phyloP scores from a whole-genome alignment of 2,888 invertebrate species.

The Papilio protenor region DNA sequence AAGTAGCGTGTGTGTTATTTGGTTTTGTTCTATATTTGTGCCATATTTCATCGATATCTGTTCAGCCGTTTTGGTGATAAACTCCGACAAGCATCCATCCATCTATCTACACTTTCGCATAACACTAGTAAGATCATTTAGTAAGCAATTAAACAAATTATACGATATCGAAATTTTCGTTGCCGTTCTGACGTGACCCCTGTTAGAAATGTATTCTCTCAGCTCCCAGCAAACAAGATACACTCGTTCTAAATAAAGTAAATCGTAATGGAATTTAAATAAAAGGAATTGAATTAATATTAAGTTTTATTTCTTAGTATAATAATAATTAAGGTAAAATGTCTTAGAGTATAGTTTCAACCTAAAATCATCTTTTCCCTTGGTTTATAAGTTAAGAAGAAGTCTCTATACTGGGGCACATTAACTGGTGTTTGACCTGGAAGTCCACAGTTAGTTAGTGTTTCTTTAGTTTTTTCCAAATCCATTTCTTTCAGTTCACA shows the following conservation, averaged over 20 bases:
- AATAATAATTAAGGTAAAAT: not conserved
- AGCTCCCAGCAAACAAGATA: not conserved
- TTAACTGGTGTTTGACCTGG: constrained; percentile 63
- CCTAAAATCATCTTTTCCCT: constrained; percentile 57
- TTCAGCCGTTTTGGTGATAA: too few relatives aligned
- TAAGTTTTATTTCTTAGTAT: not conserved
- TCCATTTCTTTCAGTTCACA: constrained; percentile 58
- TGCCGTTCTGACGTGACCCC: not conserved
- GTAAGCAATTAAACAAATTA: not conserved
- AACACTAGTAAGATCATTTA: not conserved
- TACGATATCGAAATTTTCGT: not conserved
- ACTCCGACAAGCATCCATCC: too few relatives aligned
- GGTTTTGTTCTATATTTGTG: too few relatives aligned
- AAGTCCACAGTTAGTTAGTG: constrained; percentile 67
- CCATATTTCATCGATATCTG: too few relatives aligned
- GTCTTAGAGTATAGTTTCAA: not conserved
- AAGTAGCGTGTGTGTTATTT: too few relatives aligned
- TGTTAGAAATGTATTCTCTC: not conserved
- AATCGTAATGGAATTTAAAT: not conserved
- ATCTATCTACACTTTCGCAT: too few relatives aligned
- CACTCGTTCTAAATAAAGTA: not conserved
- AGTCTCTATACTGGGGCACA: constrained; percentile 66
- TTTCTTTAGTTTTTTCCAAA: constrained; percentile 55
- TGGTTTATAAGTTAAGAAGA: constrained; percentile 64
- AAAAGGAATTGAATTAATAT: not conserved